Conservation (phyloP, 2,888 invertebrate species). For the Lobophora halterata region DNA sequence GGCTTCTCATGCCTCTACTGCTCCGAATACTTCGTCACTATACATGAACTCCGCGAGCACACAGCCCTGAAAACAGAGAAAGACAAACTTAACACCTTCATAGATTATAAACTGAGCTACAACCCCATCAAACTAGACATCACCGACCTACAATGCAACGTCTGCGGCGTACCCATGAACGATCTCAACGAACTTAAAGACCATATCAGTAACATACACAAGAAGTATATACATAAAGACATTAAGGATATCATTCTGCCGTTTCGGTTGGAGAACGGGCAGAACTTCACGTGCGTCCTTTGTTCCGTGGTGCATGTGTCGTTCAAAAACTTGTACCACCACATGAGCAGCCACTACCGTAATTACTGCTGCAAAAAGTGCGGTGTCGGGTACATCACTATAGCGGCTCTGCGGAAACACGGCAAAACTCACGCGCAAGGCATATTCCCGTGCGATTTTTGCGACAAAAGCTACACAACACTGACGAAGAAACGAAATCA, state of each 20-base stretch:
- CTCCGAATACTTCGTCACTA: conserved; percentile 57
- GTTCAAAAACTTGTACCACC: conserved; percentile 70
- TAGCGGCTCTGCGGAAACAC: conserved; percentile 70
- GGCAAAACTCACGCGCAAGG: conserved; percentile 72
- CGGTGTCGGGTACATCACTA: conserved; percentile 68
- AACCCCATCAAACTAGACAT: conserved; percentile 74
- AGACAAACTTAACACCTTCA: conserved; percentile 68
- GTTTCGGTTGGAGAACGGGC: conserved; percentile 63
- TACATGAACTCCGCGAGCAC: conserved; percentile 60
- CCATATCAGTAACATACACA: conserved; percentile 56
- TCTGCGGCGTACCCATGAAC: conserved; percentile 57
- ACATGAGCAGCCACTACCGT: conserved; percentile 74
- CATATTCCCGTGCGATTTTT: conserved; percentile 76
- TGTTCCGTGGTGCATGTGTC: conserved; percentile 69
- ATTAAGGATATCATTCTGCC: conserved; percentile 74
- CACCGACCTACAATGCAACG: conserved; percentile 59
- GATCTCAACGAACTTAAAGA: conserved; percentile 66
- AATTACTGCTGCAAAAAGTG: conserved; percentile 75
- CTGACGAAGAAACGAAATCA: conserved; percentile 69
- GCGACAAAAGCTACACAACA: conserved; percentile 77
- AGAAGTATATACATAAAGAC: conserved; percentile 60
- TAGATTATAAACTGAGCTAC: conserved; percentile 73
- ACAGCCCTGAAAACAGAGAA: conserved; percentile 63
- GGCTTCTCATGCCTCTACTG: conserved; percentile 76
- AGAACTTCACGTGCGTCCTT: conserved; percentile 63